These are phyloP conservation scores for Drosophila neutralis DNA, from an alignment of 2,888 invertebrate species.

Conservation along the genomic window DNA sequence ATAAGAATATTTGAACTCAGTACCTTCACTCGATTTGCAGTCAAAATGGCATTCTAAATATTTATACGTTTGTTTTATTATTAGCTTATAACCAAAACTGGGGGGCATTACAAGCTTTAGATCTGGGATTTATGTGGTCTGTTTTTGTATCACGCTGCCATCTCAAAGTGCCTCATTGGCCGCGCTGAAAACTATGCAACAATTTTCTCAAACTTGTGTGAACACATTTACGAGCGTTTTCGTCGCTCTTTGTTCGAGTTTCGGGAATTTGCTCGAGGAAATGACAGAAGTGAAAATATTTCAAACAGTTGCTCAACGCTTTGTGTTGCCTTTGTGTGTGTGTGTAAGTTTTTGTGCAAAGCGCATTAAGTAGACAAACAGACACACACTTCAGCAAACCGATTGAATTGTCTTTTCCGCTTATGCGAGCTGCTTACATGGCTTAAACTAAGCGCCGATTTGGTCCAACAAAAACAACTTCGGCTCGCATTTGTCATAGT, in stretches of 20 bases:
- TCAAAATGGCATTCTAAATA: not conserved
- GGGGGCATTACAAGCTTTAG: not conserved
- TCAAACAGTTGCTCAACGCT: conserved; percentile 50
- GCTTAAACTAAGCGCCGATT: conserved; percentile 45
- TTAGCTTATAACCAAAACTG: not conserved
- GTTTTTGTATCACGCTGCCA: conserved; percentile 29
- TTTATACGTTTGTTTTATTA: not conserved
- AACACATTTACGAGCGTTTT: conserved; percentile 63
- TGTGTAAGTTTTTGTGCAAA: conserved; percentile 2
- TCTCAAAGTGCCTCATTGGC: conserved; percentile 23
- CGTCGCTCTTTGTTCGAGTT: conserved; percentile 56
- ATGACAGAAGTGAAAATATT: conserved; percentile 79
- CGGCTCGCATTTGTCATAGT: conserved; percentile 17
- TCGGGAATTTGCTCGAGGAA: conserved; percentile 69
- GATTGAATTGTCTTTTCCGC: conserved; percentile 72
- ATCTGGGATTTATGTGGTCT: not conserved
- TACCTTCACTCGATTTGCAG: not conserved
- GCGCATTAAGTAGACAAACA: conserved; percentile 19
- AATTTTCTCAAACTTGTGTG: conserved; percentile 50
- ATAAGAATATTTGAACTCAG: not conserved
- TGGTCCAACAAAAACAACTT: not conserved
- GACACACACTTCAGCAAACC: conserved; percentile 37
- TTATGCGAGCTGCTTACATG: conserved; percentile 58
- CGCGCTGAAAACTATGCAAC: conserved; percentile 52
- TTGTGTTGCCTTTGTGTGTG: conserved; percentile 1